Evolutionary conservation across 2,113 vertebrate genomes (phyloP), one percentile per base, ranked within the genome.

Genomic region (Gulo gulo): DNA sequence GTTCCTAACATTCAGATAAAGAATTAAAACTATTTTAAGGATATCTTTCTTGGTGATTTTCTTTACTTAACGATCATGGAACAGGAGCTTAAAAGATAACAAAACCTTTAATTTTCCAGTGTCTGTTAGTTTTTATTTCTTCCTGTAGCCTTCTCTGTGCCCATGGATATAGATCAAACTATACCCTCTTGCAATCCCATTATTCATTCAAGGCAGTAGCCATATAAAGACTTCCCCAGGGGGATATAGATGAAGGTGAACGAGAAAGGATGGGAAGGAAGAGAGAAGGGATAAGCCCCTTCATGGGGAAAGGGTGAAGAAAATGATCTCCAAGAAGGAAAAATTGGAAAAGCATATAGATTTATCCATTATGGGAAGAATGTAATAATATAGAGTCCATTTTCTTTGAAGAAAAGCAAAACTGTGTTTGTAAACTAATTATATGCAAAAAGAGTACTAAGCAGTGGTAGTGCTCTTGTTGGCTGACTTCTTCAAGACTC

Each of bases 321-420:
- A 73, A 96, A 52, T 12, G 2, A 0, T 85, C 57, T 94, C n/a
- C 29, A 69, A 89, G 39, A 95, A 91, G 29, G 59, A 79, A 94
- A 96, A 84, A 39, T 21, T 34, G 34, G 21, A 57, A 86, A 45
- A 52, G 12, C 21, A 6, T 59, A 6, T 42, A 47, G 23, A 59
- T 34, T 76, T 93, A 78, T 52, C 36, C 63, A 88, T 88, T 76
- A n/a, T 23, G 29, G 39, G 21, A 9, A 52, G 15, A 92, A 69
- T 50, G 4, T 59, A 95, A 55, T 63, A 79, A 61, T 16, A 42
- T 3, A 59, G 50, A 94, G 36, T 71, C 31, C 2, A 71, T 74
- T 95, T 94, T 85, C 59, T 82, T 91, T 59, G 61, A 47, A 90
- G 16, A 16, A 83, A 87, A 91, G 6, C 9, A 86, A 92, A 95